Conservation (phyloP, 2,113 vertebrate genomes). For the Ancistrus triradiatus region DNA sequence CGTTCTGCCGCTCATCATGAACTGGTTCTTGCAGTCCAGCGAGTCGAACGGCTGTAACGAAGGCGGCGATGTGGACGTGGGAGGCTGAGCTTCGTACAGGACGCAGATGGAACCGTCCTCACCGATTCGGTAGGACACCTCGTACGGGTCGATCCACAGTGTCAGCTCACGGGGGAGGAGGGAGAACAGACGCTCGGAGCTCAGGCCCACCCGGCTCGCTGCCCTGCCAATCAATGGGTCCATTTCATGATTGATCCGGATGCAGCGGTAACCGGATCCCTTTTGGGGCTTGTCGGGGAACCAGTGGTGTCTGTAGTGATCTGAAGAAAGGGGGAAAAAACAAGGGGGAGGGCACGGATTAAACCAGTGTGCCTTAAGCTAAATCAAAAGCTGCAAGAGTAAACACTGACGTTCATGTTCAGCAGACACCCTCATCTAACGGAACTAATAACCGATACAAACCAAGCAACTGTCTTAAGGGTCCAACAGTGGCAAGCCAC, state of each 20-base stretch:
- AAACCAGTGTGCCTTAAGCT: no score
- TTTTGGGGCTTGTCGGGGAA: conserved; percentile 79
- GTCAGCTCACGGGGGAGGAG: conserved; percentile 81
- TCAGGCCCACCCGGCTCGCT: conserved; percentile 72
- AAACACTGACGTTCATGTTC: no score
- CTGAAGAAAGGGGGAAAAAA: conserved; percentile 60
- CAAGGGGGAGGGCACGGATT: no score
- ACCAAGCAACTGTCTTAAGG: no score
- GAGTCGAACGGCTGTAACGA: conserved; percentile 34
- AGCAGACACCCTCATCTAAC: no score
- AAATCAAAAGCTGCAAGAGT: no score
- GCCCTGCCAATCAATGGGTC: conserved; percentile 79
- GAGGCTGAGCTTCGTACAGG: conserved; percentile 66
- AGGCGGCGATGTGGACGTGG: neutral
- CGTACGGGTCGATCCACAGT: conserved; percentile 83
- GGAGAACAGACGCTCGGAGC: conserved; percentile 63
- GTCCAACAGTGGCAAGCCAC: no score
- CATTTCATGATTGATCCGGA: conserved; percentile 83
- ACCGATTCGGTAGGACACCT: conserved; percentile 83
- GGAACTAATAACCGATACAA: no score
- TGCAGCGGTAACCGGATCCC: conserved; percentile 84
- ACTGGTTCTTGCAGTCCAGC: conserved; percentile 75
- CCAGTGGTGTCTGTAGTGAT: conserved; percentile 83
- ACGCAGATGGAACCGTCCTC: conserved; percentile 86
- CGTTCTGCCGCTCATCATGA: conserved; percentile 63